phyloP scores from a whole-genome alignment of 2,113 vertebrate genomes.

The Vimba vimba region DNA sequence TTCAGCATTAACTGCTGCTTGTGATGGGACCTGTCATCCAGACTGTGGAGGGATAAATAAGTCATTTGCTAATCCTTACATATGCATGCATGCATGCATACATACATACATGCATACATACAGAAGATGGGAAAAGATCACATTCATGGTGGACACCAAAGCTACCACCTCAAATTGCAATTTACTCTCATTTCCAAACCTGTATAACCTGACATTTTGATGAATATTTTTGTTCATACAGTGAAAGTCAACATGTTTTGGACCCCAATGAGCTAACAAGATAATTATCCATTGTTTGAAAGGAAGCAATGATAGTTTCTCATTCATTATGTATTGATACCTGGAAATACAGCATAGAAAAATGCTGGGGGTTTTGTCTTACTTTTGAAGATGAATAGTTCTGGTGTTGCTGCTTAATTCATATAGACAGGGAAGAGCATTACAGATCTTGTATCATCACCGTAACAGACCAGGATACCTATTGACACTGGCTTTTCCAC shows the following conservation, averaged over 20 bases:
- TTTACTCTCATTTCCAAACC: not conserved
- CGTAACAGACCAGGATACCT: slow-evolving; percentile 12
- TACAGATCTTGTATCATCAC: not conserved
- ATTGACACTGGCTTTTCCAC: slow-evolving; percentile 8
- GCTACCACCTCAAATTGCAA: not conserved
- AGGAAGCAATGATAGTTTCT: not conserved
- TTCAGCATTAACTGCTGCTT: slow-evolving; percentile 39
- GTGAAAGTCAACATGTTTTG: not conserved
- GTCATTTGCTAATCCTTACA: not conserved
- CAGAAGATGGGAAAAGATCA: not conserved
- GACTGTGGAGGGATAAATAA: not conserved
- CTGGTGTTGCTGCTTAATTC: not conserved
- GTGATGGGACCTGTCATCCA: not conserved
- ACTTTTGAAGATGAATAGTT: slow-evolving; percentile 28
- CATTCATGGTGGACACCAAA: not conserved
- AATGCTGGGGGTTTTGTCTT: not conserved
- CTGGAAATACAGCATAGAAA: slow-evolving; percentile 1
- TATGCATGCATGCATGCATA: too few species aligned
- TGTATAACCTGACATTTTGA: not conserved
- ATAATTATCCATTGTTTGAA: not conserved
- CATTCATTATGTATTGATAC: not conserved
- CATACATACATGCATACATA: too few species aligned
- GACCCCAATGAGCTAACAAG: not conserved
- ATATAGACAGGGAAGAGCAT: slow-evolving; percentile 2
- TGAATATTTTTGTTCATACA: too few species aligned